Conservation (phyloP, 2,113 vertebrate species). For the Cathartes aura region DNA sequence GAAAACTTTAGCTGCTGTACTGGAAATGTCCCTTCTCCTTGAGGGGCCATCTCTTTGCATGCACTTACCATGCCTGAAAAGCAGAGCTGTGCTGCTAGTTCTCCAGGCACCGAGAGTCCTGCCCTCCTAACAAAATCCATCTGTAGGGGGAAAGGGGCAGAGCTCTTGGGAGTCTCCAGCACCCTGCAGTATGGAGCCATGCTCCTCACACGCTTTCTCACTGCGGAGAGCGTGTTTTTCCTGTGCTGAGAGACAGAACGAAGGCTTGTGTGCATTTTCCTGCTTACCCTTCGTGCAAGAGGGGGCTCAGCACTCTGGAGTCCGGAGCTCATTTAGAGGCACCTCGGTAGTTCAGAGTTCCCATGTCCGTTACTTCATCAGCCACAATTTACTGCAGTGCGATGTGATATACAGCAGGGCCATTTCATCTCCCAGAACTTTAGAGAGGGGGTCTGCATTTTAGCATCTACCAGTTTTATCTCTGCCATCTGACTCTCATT, state of each 20-base stretch:
- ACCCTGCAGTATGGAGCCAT: neutral
- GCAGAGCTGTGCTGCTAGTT: neutral
- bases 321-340: slow-evolving; percentile 64
- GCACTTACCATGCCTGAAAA: neutral
- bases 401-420: slow-evolving; percentile 80
- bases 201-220: neutral
- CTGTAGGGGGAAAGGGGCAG: neutral
- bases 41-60: slow-evolving; percentile 23
- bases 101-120: neutral
- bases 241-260: neutral
- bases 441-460: slow-evolving; percentile 63
- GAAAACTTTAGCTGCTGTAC: slow-evolving; percentile 57
- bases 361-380: slow-evolving; percentile 69
- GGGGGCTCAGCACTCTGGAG: slow-evolving; percentile 6
- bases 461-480: slow-evolving; percentile 74
- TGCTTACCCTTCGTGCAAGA: slow-evolving; percentile 21
- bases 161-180: neutral
- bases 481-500: slow-evolving; percentile 76
- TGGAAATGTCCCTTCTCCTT: slow-evolving; percentile 54
- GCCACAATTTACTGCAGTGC: slow-evolving; percentile 76
- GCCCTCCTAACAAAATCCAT: neutral
- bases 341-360: slow-evolving; percentile 68
- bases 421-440: slow-evolving; percentile 71
- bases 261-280: neutral
- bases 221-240: neutral